Base-by-base conservation (phyloP, 2,113 vertebrate species). In the Lagenorhynchus albirostris region DNA sequence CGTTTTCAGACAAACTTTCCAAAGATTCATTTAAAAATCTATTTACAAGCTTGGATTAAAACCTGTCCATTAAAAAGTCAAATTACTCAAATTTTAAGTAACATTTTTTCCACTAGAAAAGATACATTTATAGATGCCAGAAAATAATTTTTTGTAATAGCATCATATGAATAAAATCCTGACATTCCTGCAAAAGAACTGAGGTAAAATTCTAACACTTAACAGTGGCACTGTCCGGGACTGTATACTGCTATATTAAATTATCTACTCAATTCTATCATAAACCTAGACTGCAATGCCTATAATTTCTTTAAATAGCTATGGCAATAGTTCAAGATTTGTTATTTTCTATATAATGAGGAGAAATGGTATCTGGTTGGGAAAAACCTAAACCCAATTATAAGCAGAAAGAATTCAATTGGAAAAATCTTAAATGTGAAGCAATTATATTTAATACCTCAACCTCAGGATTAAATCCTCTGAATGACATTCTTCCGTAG, bases 401-500 rank as follows among this genome's bases (percentile, higher is more conserved):
- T 76, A 81, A 95, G 80, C 84, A 96, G 85, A 67, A 97, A 80
- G 47, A 97, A 98, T 87, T 94, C 82, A 97, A 88, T 2, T 87
- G 87, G 92, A 95, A 97, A 96, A 97, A 36, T 76, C 86, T 92
- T 55, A 85, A 90, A 97, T 95, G 77, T 95, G 70, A 96, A 96
- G 96, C 92, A 97, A 97, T 96, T 95, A 92, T 88, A 92, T 98
- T 97, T 96, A 96, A 95, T 99, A 99, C 99, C 99, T 99, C 99
- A 60, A 99, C 98, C 95, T 99, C 99, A 70, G 99, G 99, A 97
- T 99, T 99, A 97, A 99, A 99, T 29, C 99, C 99, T 94, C 98
- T 99, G 98, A 99, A 99, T 12, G 99, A 99, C 98, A 99, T 99
- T 94, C 99, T 99, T 63, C 99, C 99, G 89, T 98, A 99, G 65